Conservation (phyloP, 2,888 invertebrate genomes). For the Acrobasis suavella region DNA sequence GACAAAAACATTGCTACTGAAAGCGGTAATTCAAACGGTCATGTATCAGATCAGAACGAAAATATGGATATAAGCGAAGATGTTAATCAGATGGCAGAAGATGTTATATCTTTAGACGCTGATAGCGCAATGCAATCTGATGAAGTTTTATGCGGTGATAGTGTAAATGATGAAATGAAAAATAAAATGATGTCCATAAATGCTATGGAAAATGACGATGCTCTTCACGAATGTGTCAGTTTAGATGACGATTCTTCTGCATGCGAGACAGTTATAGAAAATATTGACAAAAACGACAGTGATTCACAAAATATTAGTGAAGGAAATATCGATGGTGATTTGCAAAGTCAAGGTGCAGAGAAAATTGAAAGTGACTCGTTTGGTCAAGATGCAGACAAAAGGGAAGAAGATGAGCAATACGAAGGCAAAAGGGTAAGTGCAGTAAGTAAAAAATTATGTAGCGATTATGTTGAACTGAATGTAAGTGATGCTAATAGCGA, state of each 20-base stretch:
- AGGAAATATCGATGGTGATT: neutral
- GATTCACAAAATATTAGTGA: neutral
- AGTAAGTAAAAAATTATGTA: neutral
- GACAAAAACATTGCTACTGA: neutral
- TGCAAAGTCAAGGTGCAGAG: neutral
- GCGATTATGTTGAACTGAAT: neutral
- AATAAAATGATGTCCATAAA: neutral
- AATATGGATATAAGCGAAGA: neutral
- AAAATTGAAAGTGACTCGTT: neutral
- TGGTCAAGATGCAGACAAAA: neutral
- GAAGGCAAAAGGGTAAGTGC: neutral
- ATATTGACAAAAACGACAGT: neutral
- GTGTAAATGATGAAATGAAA: neutral
- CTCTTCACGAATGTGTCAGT: constrained; percentile 4
- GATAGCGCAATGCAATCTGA: neutral
- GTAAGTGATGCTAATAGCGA: neutral
- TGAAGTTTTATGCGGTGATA: neutral
- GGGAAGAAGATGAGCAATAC: neutral
- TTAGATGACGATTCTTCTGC: constrained; percentile 15
- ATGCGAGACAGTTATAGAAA: constrained; percentile 4
- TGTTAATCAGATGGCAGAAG: neutral
- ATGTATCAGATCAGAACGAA: neutral
- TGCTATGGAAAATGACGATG: neutral
- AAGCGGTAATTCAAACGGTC: neutral
- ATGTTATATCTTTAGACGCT: constrained; percentile 3